Base-by-base conservation (phyloP, 2,797 vertebrate genomes). In the Amblyraja radiata region DNA sequence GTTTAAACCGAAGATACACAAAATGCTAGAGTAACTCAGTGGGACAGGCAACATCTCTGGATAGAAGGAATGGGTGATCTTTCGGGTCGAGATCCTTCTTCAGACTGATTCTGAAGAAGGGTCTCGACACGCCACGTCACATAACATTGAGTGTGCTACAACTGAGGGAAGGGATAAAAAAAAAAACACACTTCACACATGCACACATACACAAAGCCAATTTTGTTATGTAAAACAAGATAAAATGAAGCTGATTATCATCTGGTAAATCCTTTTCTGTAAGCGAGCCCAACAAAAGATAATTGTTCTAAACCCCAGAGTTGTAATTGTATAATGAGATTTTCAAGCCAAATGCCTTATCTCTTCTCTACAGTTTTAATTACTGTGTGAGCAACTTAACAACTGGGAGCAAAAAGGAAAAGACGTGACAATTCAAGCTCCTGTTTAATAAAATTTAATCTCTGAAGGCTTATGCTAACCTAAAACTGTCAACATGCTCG, bases 381-480 rank as follows among this genome's bases (percentile, higher is more conserved):
- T 92, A 92, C 39, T 92, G 36, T 74, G 84, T 68, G 16, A 92
- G 71, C 90, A 76, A 54, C 71, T 54, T 73, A 92, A 92, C 71
- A 92, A 76, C 46, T 76, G 73, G 39, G 25, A 74, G 71, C 36
- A 16, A 32, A 76, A 92, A 54, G 71, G 90, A 76, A 92, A 76
- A 74, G 65, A 92, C 58, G 28, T 36, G 61, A 88, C 84, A 65
- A 88, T 68, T 32, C 63, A 88, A 88, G 84, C 84, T 68, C 61
- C 84, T 88, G 84, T 68, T 88, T 68, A 88, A 88, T n/a, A 68
- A 88, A 88, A 88, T 88, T 32, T 68, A 36, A 68, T 65, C 63
- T 88, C 84, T 88, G 84, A 88, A 88, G 21, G 84, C 61, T 84
- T 36, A 88, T 88, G 84, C 84, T 88, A 88, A 88, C 84, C 63